Conservation (phyloP, 2,113 vertebrate genomes). For the Macheiramphus alcinus region DNA sequence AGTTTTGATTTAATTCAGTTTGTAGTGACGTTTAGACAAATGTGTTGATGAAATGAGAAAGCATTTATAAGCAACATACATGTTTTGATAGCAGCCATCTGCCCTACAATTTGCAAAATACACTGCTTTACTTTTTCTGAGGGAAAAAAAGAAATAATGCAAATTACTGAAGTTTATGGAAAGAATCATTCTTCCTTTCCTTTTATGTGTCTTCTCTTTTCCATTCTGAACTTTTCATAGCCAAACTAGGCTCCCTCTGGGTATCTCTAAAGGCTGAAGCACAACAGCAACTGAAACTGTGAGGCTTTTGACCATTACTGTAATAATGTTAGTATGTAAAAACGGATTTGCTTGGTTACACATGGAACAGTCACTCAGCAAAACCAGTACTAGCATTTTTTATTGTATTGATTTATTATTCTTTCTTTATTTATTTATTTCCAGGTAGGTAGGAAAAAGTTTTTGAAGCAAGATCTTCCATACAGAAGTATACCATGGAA, state of each 20-base stretch:
- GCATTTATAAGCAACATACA: not conserved
- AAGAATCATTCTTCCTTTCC: not conserved
- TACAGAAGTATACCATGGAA: not conserved
- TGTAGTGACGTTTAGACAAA: not conserved
- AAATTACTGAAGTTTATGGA: not conserved
- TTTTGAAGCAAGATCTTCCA: not conserved
- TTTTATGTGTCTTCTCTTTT: not conserved
- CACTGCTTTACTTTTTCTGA: not conserved
- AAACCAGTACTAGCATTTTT: not conserved
- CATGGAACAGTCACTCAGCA: not conserved
- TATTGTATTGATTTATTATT: not conserved
- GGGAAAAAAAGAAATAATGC: not conserved
- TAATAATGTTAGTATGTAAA: not conserved
- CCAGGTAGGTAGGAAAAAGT: not conserved
- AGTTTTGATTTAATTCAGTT: not conserved
- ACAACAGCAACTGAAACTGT: not conserved
- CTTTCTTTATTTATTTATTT: not conserved
- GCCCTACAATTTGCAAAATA: not conserved
- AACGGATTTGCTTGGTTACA: not conserved
- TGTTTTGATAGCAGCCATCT: not conserved
- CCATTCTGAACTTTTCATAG: not conserved
- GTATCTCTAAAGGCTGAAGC: not conserved
- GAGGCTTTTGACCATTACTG: not conserved
- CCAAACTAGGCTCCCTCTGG: not conserved
- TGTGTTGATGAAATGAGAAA: not conserved